Evolutionary conservation across 2,113 vertebrate species (phyloP), one percentile per base, ranked within the genome.

Genomic region (Eclectus roratus): DNA sequence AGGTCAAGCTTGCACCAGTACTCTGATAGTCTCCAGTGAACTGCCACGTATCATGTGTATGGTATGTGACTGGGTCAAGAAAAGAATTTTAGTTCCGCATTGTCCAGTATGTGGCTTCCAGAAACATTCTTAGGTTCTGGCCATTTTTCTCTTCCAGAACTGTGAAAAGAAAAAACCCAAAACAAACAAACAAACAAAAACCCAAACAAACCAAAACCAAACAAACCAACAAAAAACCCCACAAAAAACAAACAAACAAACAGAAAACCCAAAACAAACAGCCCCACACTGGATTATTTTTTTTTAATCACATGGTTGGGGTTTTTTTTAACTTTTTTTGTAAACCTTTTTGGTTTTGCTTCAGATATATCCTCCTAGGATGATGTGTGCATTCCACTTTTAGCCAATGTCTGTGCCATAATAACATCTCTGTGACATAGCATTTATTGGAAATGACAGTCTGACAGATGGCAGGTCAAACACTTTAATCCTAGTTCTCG

Each of bases 401-500:
- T 23, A 88, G 81, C 35, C 60, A 83, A 9, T 25, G 19, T 35
- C 55, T 70, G 37, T 83, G 28, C 69, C 53, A 70, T 27, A 78
- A 64, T 3, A 77, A 35, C 33, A 86, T 86, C 41, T 80, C 72
- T 2, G 10, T 85, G 80, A 93, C 72, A 92, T 1, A 47, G 72
- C 25, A 74, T 84, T 94, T 88, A 96, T 93, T 91, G 80, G 88
- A 96, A 93, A 93, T 91, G 92, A 94, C 92, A 96, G 86, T 60
- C 64, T 84, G 91, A 94, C 72, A 92, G 88, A 96, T 89, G 80
- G 80, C 39, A 96, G 60, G 64, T 72, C 64, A 96, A 94, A 89
- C 69, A 35, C 35, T 92, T 94, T 94, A 92, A 95, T 86, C 72
- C 64, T 46, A 60, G 60, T 39, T 94, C 83, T 80, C 24, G 1